Evolutionary conservation across 1,140 invertebrate genomes (phyloP).

Genomic region (Bombus breviceps): DNA sequence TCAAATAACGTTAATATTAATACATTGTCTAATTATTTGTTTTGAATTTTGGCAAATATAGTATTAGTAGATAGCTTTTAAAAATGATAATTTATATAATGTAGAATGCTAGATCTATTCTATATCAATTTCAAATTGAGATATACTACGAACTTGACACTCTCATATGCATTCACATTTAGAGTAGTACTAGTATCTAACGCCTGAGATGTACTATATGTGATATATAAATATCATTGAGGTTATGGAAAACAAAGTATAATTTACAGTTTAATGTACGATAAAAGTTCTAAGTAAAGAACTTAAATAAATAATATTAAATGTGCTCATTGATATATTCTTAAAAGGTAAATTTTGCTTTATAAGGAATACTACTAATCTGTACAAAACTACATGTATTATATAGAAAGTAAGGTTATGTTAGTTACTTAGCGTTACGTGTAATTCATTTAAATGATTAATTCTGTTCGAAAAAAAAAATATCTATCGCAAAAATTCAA

Average conservation of each 20-base stretch:
- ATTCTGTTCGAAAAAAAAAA: neutral
- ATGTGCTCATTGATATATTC: no score
- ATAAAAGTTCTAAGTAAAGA: neutral
- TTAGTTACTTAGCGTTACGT: neutral
- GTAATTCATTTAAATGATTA: neutral
- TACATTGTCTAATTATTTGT: neutral
- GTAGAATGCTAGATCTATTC: neutral
- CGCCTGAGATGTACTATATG: no score
- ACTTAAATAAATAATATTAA: neutral
- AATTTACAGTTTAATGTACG: neutral
- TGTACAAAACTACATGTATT: neutral
- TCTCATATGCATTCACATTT: neutral
- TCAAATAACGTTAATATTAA: neutral
- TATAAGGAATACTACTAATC: neutral
- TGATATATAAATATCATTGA: neutral
- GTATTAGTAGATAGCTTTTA: neutral
- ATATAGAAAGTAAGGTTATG: conserved; percentile 4
- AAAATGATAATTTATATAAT: neutral
- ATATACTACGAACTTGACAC: neutral
- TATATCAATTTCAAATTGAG: neutral
- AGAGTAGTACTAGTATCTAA: no score
- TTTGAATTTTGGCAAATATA: neutral
- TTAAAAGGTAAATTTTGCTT: neutral
- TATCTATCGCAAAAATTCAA: neutral
- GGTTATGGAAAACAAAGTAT: neutral